Evolutionary conservation across 2,113 vertebrate species (phyloP).

Genomic region (Chaetops frenatus): DNA sequence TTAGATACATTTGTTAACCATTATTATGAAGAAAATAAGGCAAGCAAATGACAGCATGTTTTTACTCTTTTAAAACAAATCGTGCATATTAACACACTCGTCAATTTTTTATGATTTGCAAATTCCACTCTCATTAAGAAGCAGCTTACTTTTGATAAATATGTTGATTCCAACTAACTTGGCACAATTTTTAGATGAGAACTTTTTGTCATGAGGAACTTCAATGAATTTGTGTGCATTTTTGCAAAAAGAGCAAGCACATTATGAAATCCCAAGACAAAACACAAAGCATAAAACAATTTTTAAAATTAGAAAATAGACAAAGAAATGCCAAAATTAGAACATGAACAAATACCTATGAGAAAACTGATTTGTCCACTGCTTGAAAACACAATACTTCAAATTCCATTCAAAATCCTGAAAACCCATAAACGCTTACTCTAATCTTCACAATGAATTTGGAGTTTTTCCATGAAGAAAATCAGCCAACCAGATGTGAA

Average conservation of each 20-base stretch:
- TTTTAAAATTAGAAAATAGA: slow-evolving; percentile 69
- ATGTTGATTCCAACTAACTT: slow-evolving; percentile 24
- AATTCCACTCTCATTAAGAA: slow-evolving; percentile 46
- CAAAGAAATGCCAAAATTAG: slow-evolving; percentile 71
- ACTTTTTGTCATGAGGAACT: slow-evolving; percentile 25
- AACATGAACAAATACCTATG: slow-evolving; percentile 73
- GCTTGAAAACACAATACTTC: slow-evolving; percentile 75
- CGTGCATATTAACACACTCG: neutral
- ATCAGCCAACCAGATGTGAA: slow-evolving; percentile 77
- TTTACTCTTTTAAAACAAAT: neutral
- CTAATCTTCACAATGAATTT: slow-evolving; percentile 73
- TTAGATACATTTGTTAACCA: slow-evolving; percentile 54
- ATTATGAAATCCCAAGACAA: slow-evolving; percentile 43
- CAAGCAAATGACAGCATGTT: neutral
- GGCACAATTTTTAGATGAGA: slow-evolving; percentile 7
- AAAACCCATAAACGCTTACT: slow-evolving; percentile 69
- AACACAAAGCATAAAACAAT: slow-evolving; percentile 55
- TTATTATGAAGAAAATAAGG: slow-evolving; percentile 18
- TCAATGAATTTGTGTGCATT: slow-evolving; percentile 9
- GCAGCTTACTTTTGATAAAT: slow-evolving; percentile 25
- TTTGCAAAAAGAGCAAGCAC: slow-evolving; percentile 35
- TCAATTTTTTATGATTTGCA: slow-evolving; percentile 22
- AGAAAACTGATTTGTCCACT: slow-evolving; percentile 70
- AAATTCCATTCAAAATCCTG: slow-evolving; percentile 72
- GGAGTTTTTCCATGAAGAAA: slow-evolving; percentile 72